phyloP scores from a whole-genome alignment of 2,113 vertebrate genomes.

The Oncorhynchus gorbuscha region DNA sequence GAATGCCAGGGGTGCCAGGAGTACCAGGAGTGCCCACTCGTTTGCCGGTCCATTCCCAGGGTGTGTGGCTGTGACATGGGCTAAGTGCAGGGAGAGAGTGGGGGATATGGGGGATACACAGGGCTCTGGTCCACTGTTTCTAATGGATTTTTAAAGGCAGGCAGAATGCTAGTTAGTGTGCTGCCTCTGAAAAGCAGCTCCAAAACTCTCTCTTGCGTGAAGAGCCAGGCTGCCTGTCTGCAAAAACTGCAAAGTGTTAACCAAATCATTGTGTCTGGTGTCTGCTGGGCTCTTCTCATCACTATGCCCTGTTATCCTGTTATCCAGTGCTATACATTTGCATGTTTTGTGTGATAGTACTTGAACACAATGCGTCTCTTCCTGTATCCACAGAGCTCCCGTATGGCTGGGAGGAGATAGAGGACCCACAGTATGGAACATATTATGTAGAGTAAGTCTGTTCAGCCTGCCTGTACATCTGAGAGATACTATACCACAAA shows the following conservation, averaged over 20 bases:
- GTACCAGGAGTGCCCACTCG: too few species aligned
- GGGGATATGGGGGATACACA: constrained; percentile 31
- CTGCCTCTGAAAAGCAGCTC: constrained; percentile 55
- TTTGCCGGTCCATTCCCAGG: constrained; percentile 4
- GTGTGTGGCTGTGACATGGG: not conserved
- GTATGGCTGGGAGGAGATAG: constrained; percentile 98
- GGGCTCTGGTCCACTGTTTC: constrained; percentile 55
- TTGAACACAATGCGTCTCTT: constrained; percentile 8
- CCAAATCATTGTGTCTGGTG: not conserved
- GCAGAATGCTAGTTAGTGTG: constrained; percentile 46
- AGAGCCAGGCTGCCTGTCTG: constrained; percentile 22
- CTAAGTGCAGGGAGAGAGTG: too few species aligned
- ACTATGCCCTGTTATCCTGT: constrained; percentile 15
- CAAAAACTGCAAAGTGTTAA: not conserved
- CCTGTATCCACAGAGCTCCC: constrained; percentile 83
- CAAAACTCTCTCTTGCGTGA: constrained; percentile 54
- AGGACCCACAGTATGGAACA: constrained; percentile 95
- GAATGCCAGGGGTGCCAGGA: too few species aligned
- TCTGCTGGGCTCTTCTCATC: not conserved
- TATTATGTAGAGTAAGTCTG: constrained; percentile 97
- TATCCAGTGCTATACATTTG: not conserved
- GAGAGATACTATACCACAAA: too few species aligned
- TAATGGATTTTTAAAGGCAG: constrained; percentile 66
- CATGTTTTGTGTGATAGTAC: not conserved
- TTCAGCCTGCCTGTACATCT: not conserved